Evolutionary conservation across 2,888 invertebrate genomes (phyloP).

Genomic region (Acanthosepion lycidas): DNA sequence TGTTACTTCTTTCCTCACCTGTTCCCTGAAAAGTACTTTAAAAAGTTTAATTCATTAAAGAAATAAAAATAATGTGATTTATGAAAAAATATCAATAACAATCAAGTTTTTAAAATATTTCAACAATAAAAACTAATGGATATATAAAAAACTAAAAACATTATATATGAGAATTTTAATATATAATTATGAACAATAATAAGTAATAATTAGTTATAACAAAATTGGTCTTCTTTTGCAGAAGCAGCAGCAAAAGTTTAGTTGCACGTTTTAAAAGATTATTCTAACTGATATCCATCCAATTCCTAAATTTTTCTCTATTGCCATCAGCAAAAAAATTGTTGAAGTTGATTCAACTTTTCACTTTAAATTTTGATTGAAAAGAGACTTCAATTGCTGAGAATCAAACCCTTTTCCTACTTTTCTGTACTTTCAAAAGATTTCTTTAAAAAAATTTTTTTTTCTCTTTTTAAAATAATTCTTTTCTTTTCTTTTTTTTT

Average conservation of each 20-base stretch:
- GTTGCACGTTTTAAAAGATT: not conserved
- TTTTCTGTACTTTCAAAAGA: constrained; percentile 8
- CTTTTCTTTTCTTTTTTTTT: not conserved
- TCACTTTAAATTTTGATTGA: constrained; percentile 33
- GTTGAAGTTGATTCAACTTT: constrained; percentile 14
- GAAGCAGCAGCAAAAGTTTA: not conserved
- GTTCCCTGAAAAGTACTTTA: too few species aligned
- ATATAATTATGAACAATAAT: not conserved
- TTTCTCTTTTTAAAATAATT: not conserved
- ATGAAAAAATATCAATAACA: too few species aligned
- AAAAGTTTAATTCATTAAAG: too few species aligned
- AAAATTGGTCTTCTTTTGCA: not conserved
- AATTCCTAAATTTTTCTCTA: not conserved
- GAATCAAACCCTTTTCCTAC: constrained; percentile 4
- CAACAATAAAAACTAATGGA: too few species aligned
- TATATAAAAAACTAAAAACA: too few species aligned
- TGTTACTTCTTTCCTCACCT: too few species aligned
- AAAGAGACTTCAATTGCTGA: not conserved
- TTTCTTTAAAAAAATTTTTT: not conserved
- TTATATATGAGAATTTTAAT: too few species aligned
- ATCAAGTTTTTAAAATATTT: too few species aligned
- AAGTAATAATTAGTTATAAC: not conserved
- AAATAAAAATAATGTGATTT: too few species aligned
- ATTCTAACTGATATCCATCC: not conserved
- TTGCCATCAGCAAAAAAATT: not conserved